A percentile compares a stretch with the other conserved stretches of the same genome.
phyloP scores from a whole-genome alignment of 2,113 vertebrate species.

The Tympanuchus pallidicinctus region DNA sequence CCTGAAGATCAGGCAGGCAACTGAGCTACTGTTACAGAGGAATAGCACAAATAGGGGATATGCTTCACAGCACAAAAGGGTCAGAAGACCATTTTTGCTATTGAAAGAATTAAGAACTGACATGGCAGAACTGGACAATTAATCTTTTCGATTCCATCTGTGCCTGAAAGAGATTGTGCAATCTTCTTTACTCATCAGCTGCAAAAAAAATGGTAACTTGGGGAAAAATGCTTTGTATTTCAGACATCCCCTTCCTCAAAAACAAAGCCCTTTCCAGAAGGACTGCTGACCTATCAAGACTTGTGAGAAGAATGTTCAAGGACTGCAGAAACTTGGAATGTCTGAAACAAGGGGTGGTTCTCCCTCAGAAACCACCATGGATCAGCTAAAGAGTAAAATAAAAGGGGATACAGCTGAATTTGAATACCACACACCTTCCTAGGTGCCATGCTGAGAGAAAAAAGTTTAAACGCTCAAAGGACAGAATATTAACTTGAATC shows the following conservation, averaged over 20 bases:
- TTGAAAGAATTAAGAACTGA: background rate
- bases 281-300: background rate
- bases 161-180: background rate
- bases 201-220: background rate
- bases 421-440: background rate
- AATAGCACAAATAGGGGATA: background rate
- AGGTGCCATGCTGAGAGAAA: background rate
- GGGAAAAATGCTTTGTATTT: background rate
- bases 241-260: background rate
- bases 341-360: background rate
- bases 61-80: background rate
- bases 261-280: background rate
- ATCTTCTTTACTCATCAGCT: background rate
- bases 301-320: background rate
- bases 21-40: background rate
- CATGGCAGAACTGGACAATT: background rate
- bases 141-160: background rate
- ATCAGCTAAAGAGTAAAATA: background rate
- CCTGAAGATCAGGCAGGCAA: background rate
- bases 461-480: background rate
- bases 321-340: background rate
- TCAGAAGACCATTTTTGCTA: constrained; percentile 22
- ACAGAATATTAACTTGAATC: background rate
- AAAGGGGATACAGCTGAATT: background rate
- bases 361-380: background rate